Evolutionary conservation across 2,888 invertebrate genomes (phyloP), one percentile per base, ranked within the genome.

Genomic region (Chrysotoxum bicinctum): DNA sequence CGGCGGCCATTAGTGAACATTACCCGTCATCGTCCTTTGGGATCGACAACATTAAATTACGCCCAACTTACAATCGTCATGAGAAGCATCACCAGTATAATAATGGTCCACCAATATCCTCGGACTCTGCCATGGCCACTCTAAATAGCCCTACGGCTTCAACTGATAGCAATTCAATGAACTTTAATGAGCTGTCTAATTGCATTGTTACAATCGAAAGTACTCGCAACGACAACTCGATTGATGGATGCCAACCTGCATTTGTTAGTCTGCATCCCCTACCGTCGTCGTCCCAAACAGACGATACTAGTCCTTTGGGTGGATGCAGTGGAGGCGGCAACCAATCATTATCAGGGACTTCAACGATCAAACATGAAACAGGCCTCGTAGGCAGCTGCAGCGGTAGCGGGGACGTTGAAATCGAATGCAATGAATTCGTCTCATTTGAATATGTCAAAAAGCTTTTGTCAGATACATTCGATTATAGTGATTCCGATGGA

Each of bases 151-250:
- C 52, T 19, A 80, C 82, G 30, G 64, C 76, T 8, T 56, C 87
- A 82, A 85, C 87, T 88, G 89, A 89, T 89, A 90, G 89, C 90
- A 92, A 91, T 89, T 90, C 92, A 89, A 92, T 92, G 91, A 91
- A 92, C 90, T 92, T 92, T 90, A 92, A 92, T 90, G 92, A 92
- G 90, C 90, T 92, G 90, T 91, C 92, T 88, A 92, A 92, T 90
- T 92, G 92, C 89, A 92, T 92, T 88, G 91, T 91, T 87, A 92
- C 91, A 89, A 92, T 91, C 88, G 91, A 91, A 88, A 88, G 88
- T 88, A 90, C 88, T 88, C 91, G 89, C 87, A 89, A 87, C 68
- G 89, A 88, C 87, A 88, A 87, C 87, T 87, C 88, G 70, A 88
- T 88, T 87, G 88, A 87, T 70, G 87, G 75, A 77, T 85, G 87